These are phyloP conservation scores for Synanthedon formicaeformis DNA, from an alignment of 2,888 invertebrate genomes.

Conservation along the genomic window DNA sequence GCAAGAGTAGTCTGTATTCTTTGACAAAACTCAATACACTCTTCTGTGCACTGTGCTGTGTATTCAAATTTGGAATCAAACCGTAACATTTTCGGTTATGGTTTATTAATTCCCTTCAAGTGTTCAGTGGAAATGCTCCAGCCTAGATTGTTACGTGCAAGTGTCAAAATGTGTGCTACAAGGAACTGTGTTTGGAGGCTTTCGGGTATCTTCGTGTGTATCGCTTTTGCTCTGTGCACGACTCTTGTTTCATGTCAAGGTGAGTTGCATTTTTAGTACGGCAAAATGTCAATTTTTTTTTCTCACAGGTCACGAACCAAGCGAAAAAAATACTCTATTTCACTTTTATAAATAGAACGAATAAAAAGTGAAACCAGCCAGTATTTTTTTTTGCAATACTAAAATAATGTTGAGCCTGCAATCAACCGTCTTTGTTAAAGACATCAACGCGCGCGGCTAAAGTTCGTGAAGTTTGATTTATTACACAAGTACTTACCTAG, in stretches of 20 bases:
- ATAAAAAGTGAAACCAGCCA: neutral
- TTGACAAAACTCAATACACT: constrained; percentile 2
- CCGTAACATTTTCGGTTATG: constrained; percentile 1
- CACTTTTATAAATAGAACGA: neutral
- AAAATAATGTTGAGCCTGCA: neutral
- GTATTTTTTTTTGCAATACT: neutral
- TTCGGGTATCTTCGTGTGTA: constrained; percentile 21
- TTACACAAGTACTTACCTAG: neutral
- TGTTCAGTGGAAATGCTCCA: constrained; percentile 49
- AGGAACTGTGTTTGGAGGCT: constrained; percentile 16
- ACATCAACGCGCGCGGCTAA: constrained; percentile 29
- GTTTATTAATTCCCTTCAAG: constrained; percentile 22
- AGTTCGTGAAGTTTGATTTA: no score
- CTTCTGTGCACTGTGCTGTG: constrained; percentile 9
- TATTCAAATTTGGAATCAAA: neutral
- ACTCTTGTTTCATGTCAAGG: constrained; percentile 56
- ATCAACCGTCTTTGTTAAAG: constrained; percentile 15
- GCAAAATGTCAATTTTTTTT: neutral
- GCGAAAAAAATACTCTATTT: neutral
- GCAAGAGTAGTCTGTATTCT: neutral
- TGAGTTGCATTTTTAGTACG: constrained; percentile 24
- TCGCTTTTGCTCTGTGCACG: constrained; percentile 26
- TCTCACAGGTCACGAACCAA: constrained; percentile 3
- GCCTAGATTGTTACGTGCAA: constrained; percentile 51
- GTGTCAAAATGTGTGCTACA: constrained; percentile 31